Percentiles rank a stretch among this genome's conserved stretches.
Evolutionary conservation across 2,113 vertebrate species (phyloP).

Genomic region (Aegithalos caudatus): DNA sequence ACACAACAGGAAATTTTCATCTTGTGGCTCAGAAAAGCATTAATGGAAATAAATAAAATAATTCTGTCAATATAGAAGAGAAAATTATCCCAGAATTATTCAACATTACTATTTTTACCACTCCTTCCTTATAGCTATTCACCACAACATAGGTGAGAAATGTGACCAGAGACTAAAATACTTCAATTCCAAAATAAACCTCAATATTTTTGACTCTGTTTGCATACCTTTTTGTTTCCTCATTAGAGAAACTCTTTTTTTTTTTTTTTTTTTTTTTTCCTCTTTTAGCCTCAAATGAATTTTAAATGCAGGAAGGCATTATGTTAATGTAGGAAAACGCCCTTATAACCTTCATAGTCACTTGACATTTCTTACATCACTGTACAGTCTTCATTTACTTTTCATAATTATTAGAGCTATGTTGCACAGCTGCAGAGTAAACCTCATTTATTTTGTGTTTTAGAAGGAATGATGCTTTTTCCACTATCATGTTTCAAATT

Average conservation of each 20-base stretch:
- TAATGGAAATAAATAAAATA: background rate
- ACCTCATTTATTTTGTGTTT: background rate
- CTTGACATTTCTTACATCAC: background rate
- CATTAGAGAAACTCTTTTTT: background rate
- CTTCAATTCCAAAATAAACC: background rate
- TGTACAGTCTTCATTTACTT: background rate
- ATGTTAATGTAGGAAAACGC: background rate
- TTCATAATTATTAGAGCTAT: background rate
- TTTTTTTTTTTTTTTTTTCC: fast-evolving
- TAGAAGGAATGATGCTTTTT: background rate
- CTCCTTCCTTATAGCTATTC: background rate
- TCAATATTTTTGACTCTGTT: background rate
- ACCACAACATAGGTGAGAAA: background rate
- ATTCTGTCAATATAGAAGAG: background rate
- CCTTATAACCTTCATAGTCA: background rate
- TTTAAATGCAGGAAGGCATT: background rate
- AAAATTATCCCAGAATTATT: background rate
- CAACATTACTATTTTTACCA: background rate
- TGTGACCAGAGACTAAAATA: background rate
- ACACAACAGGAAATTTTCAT: background rate
- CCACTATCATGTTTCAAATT: background rate
- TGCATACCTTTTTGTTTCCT: background rate
- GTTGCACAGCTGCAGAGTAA: background rate
- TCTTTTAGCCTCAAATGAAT: background rate
- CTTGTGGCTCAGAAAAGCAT: background rate